Conservation (phyloP, 2,888 invertebrate species). For the Diachrysia chrysitis region DNA sequence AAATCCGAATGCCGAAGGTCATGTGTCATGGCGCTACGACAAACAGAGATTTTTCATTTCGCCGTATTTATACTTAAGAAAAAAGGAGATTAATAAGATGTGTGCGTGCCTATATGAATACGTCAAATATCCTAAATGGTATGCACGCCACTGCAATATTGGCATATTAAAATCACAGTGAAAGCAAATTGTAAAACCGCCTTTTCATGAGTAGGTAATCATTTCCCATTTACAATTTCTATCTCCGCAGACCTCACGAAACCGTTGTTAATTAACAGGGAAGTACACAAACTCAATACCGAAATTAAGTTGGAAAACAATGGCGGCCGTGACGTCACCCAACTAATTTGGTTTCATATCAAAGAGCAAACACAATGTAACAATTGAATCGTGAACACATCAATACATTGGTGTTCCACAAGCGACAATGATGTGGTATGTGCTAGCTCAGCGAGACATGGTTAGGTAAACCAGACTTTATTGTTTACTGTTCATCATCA, state of each 20-base stretch:
- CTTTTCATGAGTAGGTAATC: neutral
- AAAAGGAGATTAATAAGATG: too few species aligned
- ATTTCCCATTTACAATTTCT: neutral
- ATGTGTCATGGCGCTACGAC: too few species aligned
- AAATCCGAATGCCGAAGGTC: too few species aligned
- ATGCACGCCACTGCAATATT: too few species aligned
- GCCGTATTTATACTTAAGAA: too few species aligned
- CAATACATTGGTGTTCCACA: conserved; percentile 18
- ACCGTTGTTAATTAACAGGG: conserved; percentile 28
- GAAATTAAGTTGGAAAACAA: conserved; percentile 38
- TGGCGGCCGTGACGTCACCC: conserved; percentile 21
- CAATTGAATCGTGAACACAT: conserved; percentile 36
- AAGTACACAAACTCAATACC: conserved; percentile 17
- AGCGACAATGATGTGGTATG: neutral
- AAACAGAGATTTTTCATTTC: too few species aligned
- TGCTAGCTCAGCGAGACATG: conserved; percentile 2
- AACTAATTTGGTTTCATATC: conserved; percentile 44
- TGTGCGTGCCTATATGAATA: too few species aligned
- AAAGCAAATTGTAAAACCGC: neutral
- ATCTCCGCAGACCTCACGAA: neutral
- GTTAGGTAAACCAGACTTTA: neutral
- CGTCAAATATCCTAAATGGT: too few species aligned
- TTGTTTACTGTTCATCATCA: neutral
- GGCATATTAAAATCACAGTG: neutral
- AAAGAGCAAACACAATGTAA: conserved; percentile 41